A percentile compares a stretch with the other conserved stretches of the same genome.
Conservation (phyloP, 2,888 invertebrate genomes). For the Rhyacophila evoluta region DNA sequence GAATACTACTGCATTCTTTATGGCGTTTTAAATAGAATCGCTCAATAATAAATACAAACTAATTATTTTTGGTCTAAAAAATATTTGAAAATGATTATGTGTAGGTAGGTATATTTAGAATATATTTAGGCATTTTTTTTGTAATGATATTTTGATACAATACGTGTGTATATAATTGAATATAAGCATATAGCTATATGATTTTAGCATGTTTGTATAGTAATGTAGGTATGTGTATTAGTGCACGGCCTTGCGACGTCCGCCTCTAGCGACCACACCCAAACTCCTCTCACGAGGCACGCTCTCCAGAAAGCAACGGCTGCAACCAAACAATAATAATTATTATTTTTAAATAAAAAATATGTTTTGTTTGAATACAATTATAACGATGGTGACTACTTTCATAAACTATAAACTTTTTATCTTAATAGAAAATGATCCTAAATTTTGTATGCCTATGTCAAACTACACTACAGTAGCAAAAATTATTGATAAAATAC, state of each 20-base stretch:
- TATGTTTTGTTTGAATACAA: constrained; percentile 27
- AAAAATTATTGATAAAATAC: too few species aligned
- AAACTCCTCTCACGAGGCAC: constrained; percentile 44
- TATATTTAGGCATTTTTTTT: too few species aligned
- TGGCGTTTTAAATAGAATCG: too few species aligned
- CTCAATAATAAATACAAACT: too few species aligned
- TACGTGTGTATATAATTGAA: not conserved
- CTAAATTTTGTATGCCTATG: too few species aligned
- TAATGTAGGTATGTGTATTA: not conserved
- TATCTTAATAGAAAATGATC: too few species aligned
- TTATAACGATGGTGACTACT: too few species aligned
- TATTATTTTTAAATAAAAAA: constrained; percentile 25
- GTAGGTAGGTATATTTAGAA: not conserved
- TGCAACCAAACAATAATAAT: constrained; percentile 37
- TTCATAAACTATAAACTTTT: too few species aligned
- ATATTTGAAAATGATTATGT: too few species aligned
- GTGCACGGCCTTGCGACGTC: constrained; percentile 51
- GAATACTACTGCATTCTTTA: too few species aligned
- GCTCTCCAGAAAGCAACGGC: constrained; percentile 39
- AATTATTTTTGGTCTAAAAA: too few species aligned
- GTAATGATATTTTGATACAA: not conserved
- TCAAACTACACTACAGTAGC: too few species aligned
- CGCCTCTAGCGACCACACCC: constrained; percentile 54
- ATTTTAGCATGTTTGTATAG: constrained; percentile 15
- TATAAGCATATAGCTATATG: not conserved